Conservation (phyloP, 2,888 invertebrate genomes). For the Pediacus dermestoides region DNA sequence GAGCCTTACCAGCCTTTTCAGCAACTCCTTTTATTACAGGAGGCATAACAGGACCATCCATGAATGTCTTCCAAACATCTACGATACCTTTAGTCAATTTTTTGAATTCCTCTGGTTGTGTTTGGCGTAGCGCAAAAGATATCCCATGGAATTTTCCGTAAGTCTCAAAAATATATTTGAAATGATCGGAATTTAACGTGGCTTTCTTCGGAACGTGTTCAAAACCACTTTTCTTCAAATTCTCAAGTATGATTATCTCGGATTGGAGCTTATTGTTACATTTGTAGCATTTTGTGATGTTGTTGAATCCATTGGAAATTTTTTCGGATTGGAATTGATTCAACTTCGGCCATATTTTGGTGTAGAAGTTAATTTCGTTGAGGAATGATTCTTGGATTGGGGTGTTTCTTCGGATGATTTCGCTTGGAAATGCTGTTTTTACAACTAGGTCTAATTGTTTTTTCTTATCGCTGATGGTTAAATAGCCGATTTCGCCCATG, state of each 20-base stretch:
- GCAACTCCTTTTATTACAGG: too few species aligned
- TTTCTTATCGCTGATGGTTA: slow-evolving; percentile 12
- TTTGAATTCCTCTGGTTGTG: too few species aligned
- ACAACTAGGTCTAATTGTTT: slow-evolving; percentile 14
- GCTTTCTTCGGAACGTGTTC: slow-evolving; percentile 18
- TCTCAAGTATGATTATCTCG: slow-evolving; percentile 23
- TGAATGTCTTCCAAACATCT: too few species aligned
- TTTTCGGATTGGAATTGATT: slow-evolving; percentile 21
- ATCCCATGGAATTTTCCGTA: slow-evolving; percentile 26
- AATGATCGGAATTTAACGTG: slow-evolving; percentile 22
- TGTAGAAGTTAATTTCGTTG: slow-evolving; percentile 23
- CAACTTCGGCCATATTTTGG: slow-evolving; percentile 18
- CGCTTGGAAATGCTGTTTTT: slow-evolving; percentile 16
- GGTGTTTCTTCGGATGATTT: slow-evolving; percentile 5
- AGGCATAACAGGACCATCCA: too few species aligned
- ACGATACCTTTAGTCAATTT: too few species aligned
- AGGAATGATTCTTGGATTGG: slow-evolving; percentile 14
- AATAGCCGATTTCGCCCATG: slow-evolving; percentile 19
- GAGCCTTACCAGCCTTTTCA: too few species aligned
- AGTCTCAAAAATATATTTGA: slow-evolving; percentile 18
- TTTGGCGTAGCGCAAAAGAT: slow-evolving; percentile 25
- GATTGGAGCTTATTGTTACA: too few species aligned
- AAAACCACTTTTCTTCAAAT: slow-evolving; percentile 21
- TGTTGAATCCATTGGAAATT: too few species aligned
- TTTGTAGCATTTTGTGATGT: too few species aligned